Conservation (phyloP, 2,888 invertebrate species). For the Stramonita haemastoma region DNA sequence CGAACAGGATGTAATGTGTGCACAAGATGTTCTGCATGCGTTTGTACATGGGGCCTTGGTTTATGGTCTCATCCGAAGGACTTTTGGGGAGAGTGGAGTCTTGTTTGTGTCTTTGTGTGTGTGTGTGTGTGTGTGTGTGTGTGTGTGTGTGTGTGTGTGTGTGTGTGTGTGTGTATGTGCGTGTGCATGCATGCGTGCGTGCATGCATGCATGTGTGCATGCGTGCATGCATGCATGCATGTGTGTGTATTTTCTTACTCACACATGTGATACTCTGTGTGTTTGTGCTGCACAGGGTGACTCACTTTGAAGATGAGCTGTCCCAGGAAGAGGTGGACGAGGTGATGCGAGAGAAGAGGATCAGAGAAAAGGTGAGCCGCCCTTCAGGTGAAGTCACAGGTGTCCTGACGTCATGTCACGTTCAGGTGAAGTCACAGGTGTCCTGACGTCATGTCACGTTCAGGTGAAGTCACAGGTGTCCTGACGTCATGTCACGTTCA, state of each 20-base stretch:
- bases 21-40: too few species aligned
- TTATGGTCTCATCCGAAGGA: too few species aligned
- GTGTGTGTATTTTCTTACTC: background rate
- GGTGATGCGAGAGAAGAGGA: conserved; percentile 64
- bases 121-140: conserved; percentile 10
- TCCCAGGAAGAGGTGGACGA: conserved; percentile 66
- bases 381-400: too few species aligned
- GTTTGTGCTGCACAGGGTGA: conserved; percentile 58
- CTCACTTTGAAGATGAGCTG: conserved; percentile 69
- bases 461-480: too few species aligned
- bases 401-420: too few species aligned
- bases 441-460: too few species aligned
- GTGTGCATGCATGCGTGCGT: background rate
- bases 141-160: conserved; percentile 1
- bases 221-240: background rate
- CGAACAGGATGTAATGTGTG: too few species aligned
- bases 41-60: too few species aligned
- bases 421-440: too few species aligned
- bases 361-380: conserved; percentile 60
- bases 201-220: conserved; percentile 13
- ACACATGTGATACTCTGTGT: background rate
- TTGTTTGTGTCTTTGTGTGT: background rate
- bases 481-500: too few species aligned
- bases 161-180: background rate
- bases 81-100: too few species aligned